phyloP scores from a whole-genome alignment of 1,140 invertebrate genomes.

The Saccostrea glomerata region DNA sequence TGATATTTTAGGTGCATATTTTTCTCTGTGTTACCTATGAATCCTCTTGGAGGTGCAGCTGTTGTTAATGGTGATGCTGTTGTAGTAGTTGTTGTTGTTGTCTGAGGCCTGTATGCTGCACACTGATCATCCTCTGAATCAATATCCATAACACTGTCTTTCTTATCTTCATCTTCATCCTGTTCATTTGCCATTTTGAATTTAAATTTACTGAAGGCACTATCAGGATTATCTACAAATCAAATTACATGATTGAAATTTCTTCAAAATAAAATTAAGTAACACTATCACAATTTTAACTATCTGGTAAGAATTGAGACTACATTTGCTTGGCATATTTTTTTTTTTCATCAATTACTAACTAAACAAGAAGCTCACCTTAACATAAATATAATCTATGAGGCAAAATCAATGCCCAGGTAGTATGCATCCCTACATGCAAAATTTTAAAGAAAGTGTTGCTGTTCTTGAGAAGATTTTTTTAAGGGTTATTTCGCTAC shows the following conservation, averaged over 20 bases:
- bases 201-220: background rate
- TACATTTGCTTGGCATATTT: too few relatives aligned
- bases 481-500: too few relatives aligned
- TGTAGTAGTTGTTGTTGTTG: background rate
- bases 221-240: background rate
- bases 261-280: too few relatives aligned
- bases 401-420: too few relatives aligned
- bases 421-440: too few relatives aligned
- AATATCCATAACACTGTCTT: background rate
- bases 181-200: background rate
- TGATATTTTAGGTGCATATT: background rate
- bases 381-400: too few relatives aligned
- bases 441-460: too few relatives aligned
- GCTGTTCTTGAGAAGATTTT: too few relatives aligned
- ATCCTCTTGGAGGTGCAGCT: background rate
- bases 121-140: constrained; percentile 3
- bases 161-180: background rate
- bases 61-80: background rate
- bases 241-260: background rate
- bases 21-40: background rate
- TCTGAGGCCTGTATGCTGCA: background rate
- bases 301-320: background rate
- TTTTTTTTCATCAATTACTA: too few relatives aligned
- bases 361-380: too few relatives aligned
- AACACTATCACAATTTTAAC: too few relatives aligned